Evolutionary conservation across 2,888 invertebrate species (phyloP), one percentile per base, ranked within the genome.

Genomic region (Eilema depressum): DNA sequence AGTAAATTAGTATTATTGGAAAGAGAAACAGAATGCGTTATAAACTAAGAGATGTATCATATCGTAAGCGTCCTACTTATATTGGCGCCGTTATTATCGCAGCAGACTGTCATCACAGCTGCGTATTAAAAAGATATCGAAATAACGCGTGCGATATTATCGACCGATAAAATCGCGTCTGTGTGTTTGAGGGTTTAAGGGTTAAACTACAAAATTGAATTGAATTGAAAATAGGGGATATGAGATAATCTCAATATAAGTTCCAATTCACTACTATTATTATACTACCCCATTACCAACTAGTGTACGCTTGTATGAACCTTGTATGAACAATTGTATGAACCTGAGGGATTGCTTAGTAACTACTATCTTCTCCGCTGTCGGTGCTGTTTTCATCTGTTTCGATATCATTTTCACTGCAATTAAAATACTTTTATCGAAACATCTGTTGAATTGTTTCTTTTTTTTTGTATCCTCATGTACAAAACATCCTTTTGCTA

Each of bases 331-430:
- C n/a, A 60, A 23, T 60, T 26, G 17, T 11, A 4, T 61, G 28
- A 68, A 69, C 68, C 68, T 69, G 56, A 63, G n/a, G 30, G 30
- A 23, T 23, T 64, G 4, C 47, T 25, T 53, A 26, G 30, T 17
- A 56, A 30, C 60, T 63, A 47, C 60, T 71, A 30, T 79, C 76
- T 66, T 70, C 63, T 30, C 66, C 64, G 33, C 33, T 37, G 71
- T 70, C 56, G 66, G 77, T 77, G 30, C 61, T 56, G 65, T 75
- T 82, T 71, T 82, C 83, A 63, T 77, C 83, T 26, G 66, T 68
- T 71, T 79, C 68, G 11, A 69, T 60, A 70, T 71, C 71, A 63
- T 30, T 71, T 64, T 78, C 71, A 66, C 79, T 75, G 86, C 37
- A 83, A 81, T 68, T 30, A 76, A 80, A 77, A 69, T 70, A 66